These are phyloP conservation scores for Glaucopsyche alexis DNA, from an alignment of 2,888 invertebrate species.

Conservation along the genomic window DNA sequence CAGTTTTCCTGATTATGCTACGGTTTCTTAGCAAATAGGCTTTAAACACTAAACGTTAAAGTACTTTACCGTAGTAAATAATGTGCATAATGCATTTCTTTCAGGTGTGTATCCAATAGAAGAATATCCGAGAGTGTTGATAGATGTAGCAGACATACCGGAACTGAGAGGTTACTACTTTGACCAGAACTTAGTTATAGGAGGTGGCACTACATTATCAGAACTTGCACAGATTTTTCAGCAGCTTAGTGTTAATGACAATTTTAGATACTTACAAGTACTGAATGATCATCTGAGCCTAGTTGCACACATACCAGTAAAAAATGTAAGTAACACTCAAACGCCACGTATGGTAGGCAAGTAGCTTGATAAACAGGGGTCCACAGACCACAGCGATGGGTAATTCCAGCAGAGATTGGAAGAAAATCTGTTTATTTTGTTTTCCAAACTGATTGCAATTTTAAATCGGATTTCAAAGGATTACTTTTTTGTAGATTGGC, in stretches of 20 bases:
- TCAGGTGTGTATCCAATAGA: constrained; percentile 62
- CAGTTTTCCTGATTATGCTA: too few relatives aligned
- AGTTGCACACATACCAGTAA: constrained; percentile 84
- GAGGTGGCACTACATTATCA: constrained; percentile 77
- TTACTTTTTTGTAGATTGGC: constrained; percentile 71
- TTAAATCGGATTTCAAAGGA: neutral
- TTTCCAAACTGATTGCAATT: neutral
- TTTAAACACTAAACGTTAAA: too few relatives aligned
- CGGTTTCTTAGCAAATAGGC: too few relatives aligned
- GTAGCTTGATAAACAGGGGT: neutral
- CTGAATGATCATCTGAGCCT: constrained; percentile 82
- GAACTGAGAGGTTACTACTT: constrained; percentile 72
- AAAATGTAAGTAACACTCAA: constrained; percentile 79
- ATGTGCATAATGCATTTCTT: constrained; percentile 36
- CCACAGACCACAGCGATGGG: too few relatives aligned
- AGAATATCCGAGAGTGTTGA: constrained; percentile 66
- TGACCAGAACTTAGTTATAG: constrained; percentile 68
- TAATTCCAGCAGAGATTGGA: neutral
- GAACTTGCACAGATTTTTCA: constrained; percentile 70
- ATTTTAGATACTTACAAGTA: constrained; percentile 79
- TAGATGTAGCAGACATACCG: constrained; percentile 81
- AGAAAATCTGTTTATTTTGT: neutral
- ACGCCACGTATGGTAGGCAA: neutral
- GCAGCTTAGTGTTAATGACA: constrained; percentile 45
- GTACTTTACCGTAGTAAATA: too few relatives aligned